Percentiles rank a stretch among this genome's conserved stretches.
These are phyloP conservation scores for Sinonovacula constricta DNA, from an alignment of 1,140 invertebrate genomes.

Conservation along the genomic window DNA sequence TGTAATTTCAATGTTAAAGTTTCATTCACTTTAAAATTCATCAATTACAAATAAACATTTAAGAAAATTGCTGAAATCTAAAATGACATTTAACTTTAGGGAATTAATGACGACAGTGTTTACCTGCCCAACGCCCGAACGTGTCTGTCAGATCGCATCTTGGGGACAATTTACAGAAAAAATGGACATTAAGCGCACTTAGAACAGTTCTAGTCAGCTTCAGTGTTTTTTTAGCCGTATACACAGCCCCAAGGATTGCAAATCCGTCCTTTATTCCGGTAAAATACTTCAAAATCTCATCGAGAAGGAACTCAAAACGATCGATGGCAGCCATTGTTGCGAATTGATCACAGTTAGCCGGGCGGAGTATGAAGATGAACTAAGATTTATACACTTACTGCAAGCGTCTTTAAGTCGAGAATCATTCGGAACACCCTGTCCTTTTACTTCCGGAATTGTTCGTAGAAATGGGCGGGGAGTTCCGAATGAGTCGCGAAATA, in stretches of 20 bases:
- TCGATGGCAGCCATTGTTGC: conserved; percentile 68
- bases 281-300: conserved; percentile 61
- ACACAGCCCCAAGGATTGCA: conserved; percentile 71
- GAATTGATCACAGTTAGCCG: too few relatives aligned
- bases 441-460: too few relatives aligned
- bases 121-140: conserved; percentile 76
- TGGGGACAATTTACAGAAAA: conserved; percentile 57
- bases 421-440: too few relatives aligned
- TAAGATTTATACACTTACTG: too few relatives aligned
- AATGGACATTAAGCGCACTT: conserved; percentile 62
- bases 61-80: too few relatives aligned
- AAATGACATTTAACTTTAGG: neutral
- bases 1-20: too few relatives aligned
- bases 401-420: too few relatives aligned
- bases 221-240: conserved; percentile 64
- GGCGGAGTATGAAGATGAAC: too few relatives aligned
- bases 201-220: conserved; percentile 44
- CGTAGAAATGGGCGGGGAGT: too few relatives aligned
- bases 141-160: conserved; percentile 59
- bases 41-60: too few relatives aligned
- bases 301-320: conserved; percentile 68
- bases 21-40: too few relatives aligned
- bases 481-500: too few relatives aligned
- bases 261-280: conserved; percentile 66
- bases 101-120: neutral